Percentiles rank a stretch among this genome's conserved stretches.
Conservation (phyloP, 2,797 vertebrate species). For the Leucoraja ocellata region DNA sequence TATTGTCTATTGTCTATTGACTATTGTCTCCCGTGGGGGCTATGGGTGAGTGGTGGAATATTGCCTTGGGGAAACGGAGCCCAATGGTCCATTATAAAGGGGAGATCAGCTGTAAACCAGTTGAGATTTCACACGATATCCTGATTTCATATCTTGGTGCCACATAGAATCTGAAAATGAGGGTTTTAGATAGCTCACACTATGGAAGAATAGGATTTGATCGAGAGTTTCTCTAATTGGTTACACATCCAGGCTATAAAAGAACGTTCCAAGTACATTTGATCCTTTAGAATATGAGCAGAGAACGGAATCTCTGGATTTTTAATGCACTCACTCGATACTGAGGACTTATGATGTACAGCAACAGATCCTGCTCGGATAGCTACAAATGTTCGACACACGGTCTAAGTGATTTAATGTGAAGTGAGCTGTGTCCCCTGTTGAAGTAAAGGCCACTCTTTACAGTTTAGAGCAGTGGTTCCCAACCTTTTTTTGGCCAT, state of each 20-base stretch:
- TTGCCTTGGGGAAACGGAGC: too few relatives aligned
- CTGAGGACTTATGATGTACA: neutral
- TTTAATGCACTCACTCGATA: neutral
- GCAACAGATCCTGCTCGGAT: conserved; percentile 7
- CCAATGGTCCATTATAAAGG: too few relatives aligned
- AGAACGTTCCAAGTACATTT: neutral
- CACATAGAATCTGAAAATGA: neutral
- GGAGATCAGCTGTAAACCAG: neutral
- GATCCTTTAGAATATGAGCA: neutral
- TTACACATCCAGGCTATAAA: neutral
- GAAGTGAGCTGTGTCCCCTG: conserved; percentile 21
- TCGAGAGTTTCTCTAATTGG: neutral
- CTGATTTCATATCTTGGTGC: neutral
- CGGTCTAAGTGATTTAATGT: conserved; percentile 23
- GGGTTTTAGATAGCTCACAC: neutral
- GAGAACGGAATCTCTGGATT: neutral
- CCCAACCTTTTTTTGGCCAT: too few relatives aligned
- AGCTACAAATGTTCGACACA: conserved; percentile 14
- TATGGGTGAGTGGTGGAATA: too few relatives aligned
- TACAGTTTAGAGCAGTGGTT: neutral
- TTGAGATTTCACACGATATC: neutral
- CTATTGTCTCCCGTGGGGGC: too few relatives aligned
- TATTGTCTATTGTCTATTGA: too few relatives aligned
- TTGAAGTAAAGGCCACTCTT: conserved; percentile 19
- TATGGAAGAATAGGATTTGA: neutral